Base-by-base conservation (phyloP, 2,797 vertebrate genomes). In the Esox lucius region DNA sequence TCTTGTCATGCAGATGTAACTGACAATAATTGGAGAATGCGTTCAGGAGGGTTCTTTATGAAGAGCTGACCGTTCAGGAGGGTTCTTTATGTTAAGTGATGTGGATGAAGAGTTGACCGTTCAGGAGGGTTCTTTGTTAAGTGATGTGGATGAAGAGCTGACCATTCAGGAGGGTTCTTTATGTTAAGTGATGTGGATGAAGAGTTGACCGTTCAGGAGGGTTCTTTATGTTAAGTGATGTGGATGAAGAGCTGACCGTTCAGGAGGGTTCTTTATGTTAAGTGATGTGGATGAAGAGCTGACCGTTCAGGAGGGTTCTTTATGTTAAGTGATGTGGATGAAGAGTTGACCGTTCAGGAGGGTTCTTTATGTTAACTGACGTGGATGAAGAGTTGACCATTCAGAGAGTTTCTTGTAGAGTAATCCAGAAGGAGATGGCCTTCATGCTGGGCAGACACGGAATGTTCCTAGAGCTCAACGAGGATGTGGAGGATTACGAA, bases 341-440 rank as follows among this genome's bases (percentile, higher is more conserved):
- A n/a, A n/a, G n/a, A n/a, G n/a, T n/a, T n/a, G n/a, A n/a, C n/a
- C 22, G 59, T 12, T 59, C n/a, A 24, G n/a, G n/a, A 13, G 56
- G 17, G 22, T 61, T 61, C 11, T 24, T 12, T 3, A 24, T 61
- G 24, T 3, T 4, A n/a, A 9, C 9, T 56, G 53, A 24, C 24
- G 22, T 31, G 24, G 28, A 59, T 61, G 8, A 68, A 46, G 22
- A 46, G 33, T 5, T 46, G 15, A 12, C n/a, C 2, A 17, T 46
- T 68, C 31, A 46, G 66, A 26, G 26, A 46, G 31, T 68, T 59
- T 61, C 56, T 11, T 19, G 31, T 87, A 99, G 98, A 79, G 96
- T 99, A 68, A 95, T 97, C 78, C 97, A 99, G 93, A 99, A 99
- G 87, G 95, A 99, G 90, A 97, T 99, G 97, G 96, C 98, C 19